These are phyloP conservation scores for Ichneumon xanthorius DNA, from an alignment of 2,888 invertebrate species.

Conservation along the genomic window DNA sequence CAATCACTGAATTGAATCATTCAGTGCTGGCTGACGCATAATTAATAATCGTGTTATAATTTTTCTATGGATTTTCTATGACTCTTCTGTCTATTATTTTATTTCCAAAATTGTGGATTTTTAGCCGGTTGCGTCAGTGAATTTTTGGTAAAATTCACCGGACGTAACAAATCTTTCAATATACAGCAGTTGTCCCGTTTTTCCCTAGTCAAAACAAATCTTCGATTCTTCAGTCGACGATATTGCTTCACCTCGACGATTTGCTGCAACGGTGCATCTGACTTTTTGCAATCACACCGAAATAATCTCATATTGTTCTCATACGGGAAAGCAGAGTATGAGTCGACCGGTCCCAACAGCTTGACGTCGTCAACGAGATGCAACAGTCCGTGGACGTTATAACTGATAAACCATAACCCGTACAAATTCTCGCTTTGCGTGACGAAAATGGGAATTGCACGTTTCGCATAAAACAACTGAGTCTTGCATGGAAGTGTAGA, in stretches of 20 bases:
- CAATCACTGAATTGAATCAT: too few species aligned
- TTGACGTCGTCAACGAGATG: slow-evolving; percentile 8
- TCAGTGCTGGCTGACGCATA: too few species aligned
- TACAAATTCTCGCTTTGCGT: not conserved
- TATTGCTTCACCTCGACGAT: not conserved
- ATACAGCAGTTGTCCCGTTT: slow-evolving; percentile 17
- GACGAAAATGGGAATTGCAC: not conserved
- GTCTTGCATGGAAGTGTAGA: not conserved
- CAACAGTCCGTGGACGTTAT: slow-evolving; percentile 14
- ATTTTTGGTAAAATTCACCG: too few species aligned
- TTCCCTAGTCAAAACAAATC: not conserved
- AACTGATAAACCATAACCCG: not conserved
- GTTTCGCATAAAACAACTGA: not conserved
- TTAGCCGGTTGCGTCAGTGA: too few species aligned
- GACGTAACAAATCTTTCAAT: slow-evolving; percentile 21
- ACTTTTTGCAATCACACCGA: slow-evolving; percentile 6
- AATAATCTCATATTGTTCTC: slow-evolving; percentile 20
- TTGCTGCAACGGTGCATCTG: slow-evolving; percentile 4
- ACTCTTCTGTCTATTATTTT: too few species aligned
- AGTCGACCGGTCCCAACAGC: not conserved
- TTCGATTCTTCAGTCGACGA: not conserved
- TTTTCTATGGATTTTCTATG: too few species aligned
- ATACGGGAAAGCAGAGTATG: slow-evolving; percentile 27
- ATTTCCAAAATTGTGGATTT: too few species aligned
- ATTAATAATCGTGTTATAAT: too few species aligned